A percentile compares a stretch with the other conserved stretches of the same genome.
Evolutionary conservation across 2,113 vertebrate species (phyloP).

Genomic region (Daboia siamensis): DNA sequence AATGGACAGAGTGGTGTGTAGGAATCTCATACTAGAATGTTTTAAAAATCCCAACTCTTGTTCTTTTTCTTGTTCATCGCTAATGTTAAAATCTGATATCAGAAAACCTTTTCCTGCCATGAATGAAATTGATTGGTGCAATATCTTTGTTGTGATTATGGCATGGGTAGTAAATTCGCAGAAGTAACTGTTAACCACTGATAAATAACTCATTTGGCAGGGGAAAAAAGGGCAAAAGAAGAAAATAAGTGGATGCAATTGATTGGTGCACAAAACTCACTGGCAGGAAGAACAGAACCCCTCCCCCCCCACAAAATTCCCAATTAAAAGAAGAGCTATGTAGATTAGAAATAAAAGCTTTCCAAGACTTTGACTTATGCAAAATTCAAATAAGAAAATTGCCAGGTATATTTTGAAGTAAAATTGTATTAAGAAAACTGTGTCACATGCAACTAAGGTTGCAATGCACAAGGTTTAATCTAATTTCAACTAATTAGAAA

Average conservation of each 20-base stretch:
- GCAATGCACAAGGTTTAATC: background rate
- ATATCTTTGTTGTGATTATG: background rate
- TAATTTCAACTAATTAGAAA: background rate
- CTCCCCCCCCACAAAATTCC: background rate
- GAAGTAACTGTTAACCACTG: background rate
- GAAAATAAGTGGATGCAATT: background rate
- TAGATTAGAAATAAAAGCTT: background rate
- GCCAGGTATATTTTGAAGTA: background rate
- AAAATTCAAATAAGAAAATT: background rate
- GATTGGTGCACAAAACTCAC: background rate
- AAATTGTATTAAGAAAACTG: background rate
- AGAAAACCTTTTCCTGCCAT: background rate
- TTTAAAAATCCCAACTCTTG: background rate
- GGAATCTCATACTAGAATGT: background rate
- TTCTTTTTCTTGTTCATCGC: background rate
- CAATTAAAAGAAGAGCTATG: background rate
- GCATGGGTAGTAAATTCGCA: background rate
- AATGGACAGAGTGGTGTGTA: background rate
- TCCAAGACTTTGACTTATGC: background rate
- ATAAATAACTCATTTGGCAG: background rate
- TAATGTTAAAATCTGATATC: background rate
- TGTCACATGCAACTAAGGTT: background rate
- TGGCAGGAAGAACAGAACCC: background rate
- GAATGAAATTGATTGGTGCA: background rate
- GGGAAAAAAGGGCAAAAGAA: background rate